Evolutionary conservation across 2,113 vertebrate genomes (phyloP), one percentile per base, ranked within the genome.

Genomic region (Nematolebias whitei): DNA sequence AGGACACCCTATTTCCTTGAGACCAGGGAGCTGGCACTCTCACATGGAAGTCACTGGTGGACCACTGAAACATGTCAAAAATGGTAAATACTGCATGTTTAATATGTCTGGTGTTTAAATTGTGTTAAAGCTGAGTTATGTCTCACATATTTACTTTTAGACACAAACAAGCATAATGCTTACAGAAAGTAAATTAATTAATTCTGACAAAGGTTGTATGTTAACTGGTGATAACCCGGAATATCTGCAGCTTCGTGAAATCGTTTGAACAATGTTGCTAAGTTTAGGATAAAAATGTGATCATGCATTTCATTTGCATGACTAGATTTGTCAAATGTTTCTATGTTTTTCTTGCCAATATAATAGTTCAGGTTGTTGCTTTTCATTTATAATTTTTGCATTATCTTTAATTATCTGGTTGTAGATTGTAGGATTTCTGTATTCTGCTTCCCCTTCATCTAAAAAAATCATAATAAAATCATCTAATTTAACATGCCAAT

Each of bases 21-120:
- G 39, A 68, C 29, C 56, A 40, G 68, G 64, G 83, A 65, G 74
- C 82, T 85, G 81, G 74, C 74, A 82, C 49, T 67, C 23, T 68
- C 29, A 44, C 57, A 63, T 82, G 74, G 78, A 78, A 68, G 72
- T 66, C 44, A 24, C 52, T 70, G 66, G 26, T 66, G 60, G 40
- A 63, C 62, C 45, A 52, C 47, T 43, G 2, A 35, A 15, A 44
- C 70, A 12, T 24, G 10, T 63, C 14, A 40, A 59, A 59, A 2
- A 89, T 89, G 90, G 88, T 90, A 87, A 91, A 81, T 62, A 57
- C 16, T 38, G 11, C 14, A 10, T 73, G 72, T 41, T 26, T 35
- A 16, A 40, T 19, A 60, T 73, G 22, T 63, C 19, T 18, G 16
- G 56, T 12, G 20, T 50, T 48, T 50, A 2, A 50, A 35, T 38